A percentile compares a stretch with the other conserved stretches of the same genome.
Conservation (phyloP, 2,797 vertebrate species). For the Phylloscopus collybita region DNA sequence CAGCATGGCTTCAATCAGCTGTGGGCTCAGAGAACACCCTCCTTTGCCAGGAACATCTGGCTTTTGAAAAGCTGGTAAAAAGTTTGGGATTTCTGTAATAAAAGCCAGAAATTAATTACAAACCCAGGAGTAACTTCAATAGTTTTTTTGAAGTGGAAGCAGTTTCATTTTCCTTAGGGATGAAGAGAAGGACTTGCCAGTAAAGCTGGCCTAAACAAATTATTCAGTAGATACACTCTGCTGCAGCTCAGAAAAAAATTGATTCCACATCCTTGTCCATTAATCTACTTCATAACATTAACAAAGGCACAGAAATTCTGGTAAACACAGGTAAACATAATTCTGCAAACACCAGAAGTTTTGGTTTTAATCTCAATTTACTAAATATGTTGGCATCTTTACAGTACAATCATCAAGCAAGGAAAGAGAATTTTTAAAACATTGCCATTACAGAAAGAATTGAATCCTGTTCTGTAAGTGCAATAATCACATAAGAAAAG, state of each 20-base stretch:
- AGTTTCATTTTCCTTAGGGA: not conserved
- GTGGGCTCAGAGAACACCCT: not conserved
- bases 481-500: not conserved
- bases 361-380: not conserved
- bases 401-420: not conserved
- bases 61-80: conserved; percentile 41
- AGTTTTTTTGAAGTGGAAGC: not conserved
- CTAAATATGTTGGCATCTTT: not conserved
- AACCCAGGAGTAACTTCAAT: not conserved
- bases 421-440: not conserved
- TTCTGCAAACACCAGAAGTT: not conserved
- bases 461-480: accelerated
- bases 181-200: not conserved
- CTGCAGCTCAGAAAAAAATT: not conserved
- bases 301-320: not conserved
- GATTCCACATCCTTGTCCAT: not conserved
- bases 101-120: not conserved
- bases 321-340: not conserved
- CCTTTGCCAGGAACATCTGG: conserved; percentile 56
- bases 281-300: not conserved
- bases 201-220: conserved; percentile 15
- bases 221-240: not conserved
- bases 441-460: not conserved
- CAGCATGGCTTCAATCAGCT: conserved; percentile 7
- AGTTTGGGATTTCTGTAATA: conserved; percentile 5